phyloP scores from a whole-genome alignment of 1,140 invertebrate species.

The Eumeta japonica region DNA sequence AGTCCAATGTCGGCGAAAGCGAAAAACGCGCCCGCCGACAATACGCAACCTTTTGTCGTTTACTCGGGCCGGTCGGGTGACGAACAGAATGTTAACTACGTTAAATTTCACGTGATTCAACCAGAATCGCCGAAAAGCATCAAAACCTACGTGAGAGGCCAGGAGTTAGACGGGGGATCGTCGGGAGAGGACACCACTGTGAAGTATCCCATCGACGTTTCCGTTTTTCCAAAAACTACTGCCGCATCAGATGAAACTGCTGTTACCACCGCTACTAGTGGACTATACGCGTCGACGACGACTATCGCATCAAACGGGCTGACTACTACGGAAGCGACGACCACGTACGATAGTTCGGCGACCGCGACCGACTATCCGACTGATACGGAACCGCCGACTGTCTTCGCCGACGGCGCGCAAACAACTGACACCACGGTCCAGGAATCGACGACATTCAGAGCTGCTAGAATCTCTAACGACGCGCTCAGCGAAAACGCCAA shows the following conservation, averaged over 20 bases:
- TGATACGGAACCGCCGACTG: not conserved
- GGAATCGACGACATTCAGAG: constrained; percentile 9
- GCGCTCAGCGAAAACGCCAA: constrained; percentile 35
- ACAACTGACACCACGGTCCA: not conserved
- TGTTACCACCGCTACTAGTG: constrained; percentile 7
- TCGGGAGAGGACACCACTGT: constrained; percentile 20
- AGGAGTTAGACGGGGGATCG: constrained; percentile 38
- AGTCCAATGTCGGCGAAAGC: constrained; percentile 20
- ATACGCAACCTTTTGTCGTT: constrained; percentile 47
- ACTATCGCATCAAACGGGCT: not conserved
- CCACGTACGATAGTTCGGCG: too few species aligned
- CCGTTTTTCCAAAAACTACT: constrained; percentile 26
- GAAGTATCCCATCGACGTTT: constrained; percentile 32
- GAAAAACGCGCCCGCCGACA: constrained; percentile 20
- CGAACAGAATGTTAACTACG: constrained; percentile 34
- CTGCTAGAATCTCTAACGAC: constrained; percentile 12
- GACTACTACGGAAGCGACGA: not conserved
- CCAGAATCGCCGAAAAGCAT: constrained; percentile 31
- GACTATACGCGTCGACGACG: not conserved
- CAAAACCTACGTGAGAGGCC: constrained; percentile 38
- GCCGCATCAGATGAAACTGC: constrained; percentile 11
- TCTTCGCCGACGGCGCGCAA: not conserved
- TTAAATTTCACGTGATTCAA: constrained; percentile 34
- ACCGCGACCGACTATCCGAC: too few species aligned
- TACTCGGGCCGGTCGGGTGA: constrained; percentile 37